Conservation (phyloP, 2,797 vertebrate species). For the Scolopax rusticola region DNA sequence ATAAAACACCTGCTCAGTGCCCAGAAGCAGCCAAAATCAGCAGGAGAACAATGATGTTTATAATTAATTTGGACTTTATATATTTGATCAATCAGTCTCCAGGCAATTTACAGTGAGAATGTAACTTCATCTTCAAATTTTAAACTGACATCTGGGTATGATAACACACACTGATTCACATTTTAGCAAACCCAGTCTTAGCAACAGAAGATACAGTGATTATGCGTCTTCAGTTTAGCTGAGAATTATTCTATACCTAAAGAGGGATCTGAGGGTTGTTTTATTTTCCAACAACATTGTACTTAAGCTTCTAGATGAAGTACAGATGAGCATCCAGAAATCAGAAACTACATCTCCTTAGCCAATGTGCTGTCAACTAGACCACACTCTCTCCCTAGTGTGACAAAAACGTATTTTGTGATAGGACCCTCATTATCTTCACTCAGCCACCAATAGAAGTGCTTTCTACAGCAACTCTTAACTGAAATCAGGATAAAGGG, state of each 20-base stretch:
- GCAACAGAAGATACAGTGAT: background rate
- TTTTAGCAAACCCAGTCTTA: background rate
- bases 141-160: background rate
- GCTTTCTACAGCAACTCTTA: background rate
- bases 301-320: background rate
- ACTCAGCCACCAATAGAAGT: background rate
- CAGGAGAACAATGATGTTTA: background rate
- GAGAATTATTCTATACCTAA: background rate
- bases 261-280: background rate
- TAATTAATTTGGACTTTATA: background rate
- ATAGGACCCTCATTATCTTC: background rate
- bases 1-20: background rate
- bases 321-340: background rate
- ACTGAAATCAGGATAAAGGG: background rate
- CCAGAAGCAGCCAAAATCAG: background rate
- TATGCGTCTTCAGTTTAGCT: background rate
- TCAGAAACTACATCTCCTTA: background rate
- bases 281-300: background rate
- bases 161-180: background rate
- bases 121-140: background rate
- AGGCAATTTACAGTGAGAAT: background rate
- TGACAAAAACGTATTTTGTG: background rate
- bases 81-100: background rate
- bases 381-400: background rate
- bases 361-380: background rate